A percentile compares a stretch with the other conserved stretches of the same genome.
phyloP scores from a whole-genome alignment of 2,888 invertebrate species.

The Meiosimyza decipiens region DNA sequence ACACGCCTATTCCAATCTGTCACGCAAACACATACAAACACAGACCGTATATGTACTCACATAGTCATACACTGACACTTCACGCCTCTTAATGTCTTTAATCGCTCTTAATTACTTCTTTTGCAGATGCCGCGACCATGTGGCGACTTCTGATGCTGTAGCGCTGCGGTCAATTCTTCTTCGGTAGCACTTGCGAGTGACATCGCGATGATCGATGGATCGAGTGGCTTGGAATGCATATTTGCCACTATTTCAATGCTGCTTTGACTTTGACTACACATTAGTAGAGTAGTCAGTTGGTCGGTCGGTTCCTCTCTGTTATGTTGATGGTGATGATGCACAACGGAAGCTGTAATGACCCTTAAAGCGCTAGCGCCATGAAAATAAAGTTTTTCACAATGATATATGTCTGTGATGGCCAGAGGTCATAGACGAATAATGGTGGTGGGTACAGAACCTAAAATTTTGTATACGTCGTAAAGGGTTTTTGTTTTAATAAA shows the following conservation, averaged over 20 bases:
- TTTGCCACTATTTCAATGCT: constrained; percentile 22
- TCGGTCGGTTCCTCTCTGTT: constrained; percentile 8
- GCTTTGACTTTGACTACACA: too few relatives aligned
- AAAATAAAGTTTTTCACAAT: too few relatives aligned
- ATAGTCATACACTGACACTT: neutral
- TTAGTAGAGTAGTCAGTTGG: neutral
- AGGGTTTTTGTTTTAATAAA: too few relatives aligned
- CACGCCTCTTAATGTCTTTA: constrained; percentile 32
- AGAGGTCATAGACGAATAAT: too few relatives aligned
- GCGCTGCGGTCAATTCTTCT: constrained; percentile 5
- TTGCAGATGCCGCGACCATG: neutral
- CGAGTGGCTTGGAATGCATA: constrained; percentile 27
- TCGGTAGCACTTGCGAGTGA: constrained; percentile 26
- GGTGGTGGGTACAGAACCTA: too few relatives aligned
- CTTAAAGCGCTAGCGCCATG: neutral
- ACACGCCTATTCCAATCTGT: neutral
- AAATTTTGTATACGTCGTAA: too few relatives aligned
- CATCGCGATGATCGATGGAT: constrained; percentile 32
- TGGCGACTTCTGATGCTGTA: neutral
- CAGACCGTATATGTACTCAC: neutral
- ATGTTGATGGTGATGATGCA: neutral
- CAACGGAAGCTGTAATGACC: constrained; percentile 33
- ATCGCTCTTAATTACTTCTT: constrained; percentile 36
- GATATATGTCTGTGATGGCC: too few relatives aligned
- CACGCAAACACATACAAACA: neutral